Conservation (phyloP, 2,797 vertebrate species). For the Myiotriccus ornatus region DNA sequence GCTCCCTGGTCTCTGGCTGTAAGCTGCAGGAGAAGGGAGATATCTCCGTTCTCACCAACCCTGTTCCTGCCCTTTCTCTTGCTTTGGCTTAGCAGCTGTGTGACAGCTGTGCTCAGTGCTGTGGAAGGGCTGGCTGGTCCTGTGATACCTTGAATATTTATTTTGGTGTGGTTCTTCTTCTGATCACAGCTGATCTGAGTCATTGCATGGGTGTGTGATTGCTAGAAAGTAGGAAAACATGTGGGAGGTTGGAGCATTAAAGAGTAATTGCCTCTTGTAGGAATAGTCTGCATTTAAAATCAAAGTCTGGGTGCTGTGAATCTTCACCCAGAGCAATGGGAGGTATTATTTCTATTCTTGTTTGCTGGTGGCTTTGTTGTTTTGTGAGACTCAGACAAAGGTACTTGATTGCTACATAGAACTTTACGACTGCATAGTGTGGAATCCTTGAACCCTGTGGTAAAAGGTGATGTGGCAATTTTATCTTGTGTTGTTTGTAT, state of each 20-base stretch:
- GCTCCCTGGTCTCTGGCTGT: neutral
- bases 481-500: neutral
- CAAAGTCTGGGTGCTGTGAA: neutral
- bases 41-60: neutral
- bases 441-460: neutral
- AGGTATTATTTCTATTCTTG: neutral
- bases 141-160: neutral
- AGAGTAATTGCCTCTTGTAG: neutral
- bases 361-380: neutral
- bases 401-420: neutral
- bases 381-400: neutral
- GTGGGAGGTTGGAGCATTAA: neutral
- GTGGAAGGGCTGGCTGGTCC: neutral
- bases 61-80: neutral
- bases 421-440: neutral
- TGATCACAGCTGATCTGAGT: neutral
- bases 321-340: fast-evolving
- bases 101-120: neutral
- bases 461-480: neutral
- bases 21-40: neutral
- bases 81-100: neutral
- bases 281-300: neutral
- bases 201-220: neutral
- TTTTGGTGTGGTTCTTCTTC: neutral
- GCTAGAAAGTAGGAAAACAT: neutral